Base-by-base conservation (phyloP, 2,888 invertebrate species). In the Parnassius glacialis region DNA sequence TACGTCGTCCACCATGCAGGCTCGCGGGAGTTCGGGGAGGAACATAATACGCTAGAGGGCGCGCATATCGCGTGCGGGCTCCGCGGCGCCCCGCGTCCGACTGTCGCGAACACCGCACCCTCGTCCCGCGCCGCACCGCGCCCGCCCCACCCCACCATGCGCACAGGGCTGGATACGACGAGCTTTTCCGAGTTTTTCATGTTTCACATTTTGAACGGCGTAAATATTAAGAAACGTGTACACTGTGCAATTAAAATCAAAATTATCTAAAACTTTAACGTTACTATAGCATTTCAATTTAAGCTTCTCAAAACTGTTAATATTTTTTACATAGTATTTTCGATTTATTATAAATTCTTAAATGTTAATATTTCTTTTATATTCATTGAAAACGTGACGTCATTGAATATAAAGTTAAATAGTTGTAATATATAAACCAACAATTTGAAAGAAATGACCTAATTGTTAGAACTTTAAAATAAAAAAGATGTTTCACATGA, bases 1-100 rank as follows among this genome's bases (percentile, higher is more conserved):
- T 92, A 97, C 97, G 96, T 97, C 97, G 95, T 97, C 97, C 95
- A 97, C 96, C 97, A 97, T 97, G 94, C 96, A 97, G 96, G 96
- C 96, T 94, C 96, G 95, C 93, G 96, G 94, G 87, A 96, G 95
- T 92, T 97, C 97, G 93, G 97, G 97, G 94, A 97, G 96, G 94
- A 97, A 97, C 97, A 97, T 97, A 88, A 87, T 87, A 87, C 87
- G 87, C 84, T 86, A 89, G 74, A 85, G 81, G 77, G 81, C 84
- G 87, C 88, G 85, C 90, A 90, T 87, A 63, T 81, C 82, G 87
- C 89, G 90, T 84, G 87, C 81, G 88, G 80, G 85, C 87, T 80
- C 78, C 89, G 90, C 90, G 89, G 88, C 84, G 87, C 83, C 84
- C 88, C 90, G 89, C 90, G 89, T 80, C 87, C 80, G 85, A 89